A percentile compares a stretch with the other conserved stretches of the same genome.
phyloP scores from a whole-genome alignment of 2,113 vertebrate genomes.

The Ploceus nigricollis region DNA sequence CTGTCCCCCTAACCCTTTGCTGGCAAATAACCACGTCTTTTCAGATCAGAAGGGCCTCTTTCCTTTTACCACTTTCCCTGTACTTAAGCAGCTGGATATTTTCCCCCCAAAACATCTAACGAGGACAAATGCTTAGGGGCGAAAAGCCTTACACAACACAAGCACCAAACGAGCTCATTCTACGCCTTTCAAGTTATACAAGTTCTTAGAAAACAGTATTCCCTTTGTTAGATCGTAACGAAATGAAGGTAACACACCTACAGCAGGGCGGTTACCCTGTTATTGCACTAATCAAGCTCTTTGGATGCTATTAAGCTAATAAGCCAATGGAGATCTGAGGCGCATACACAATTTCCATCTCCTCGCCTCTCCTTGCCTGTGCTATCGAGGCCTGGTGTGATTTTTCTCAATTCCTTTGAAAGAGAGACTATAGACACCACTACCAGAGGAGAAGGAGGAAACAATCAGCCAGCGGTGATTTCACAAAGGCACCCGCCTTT shows the following conservation, averaged over 20 bases:
- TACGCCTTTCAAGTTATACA: constrained; percentile 58
- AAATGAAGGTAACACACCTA: constrained; percentile 55
- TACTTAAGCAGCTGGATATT: constrained; percentile 9
- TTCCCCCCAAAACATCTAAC: background rate
- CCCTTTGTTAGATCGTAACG: constrained; percentile 41
- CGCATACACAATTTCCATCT: constrained; percentile 2
- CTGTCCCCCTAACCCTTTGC: background rate
- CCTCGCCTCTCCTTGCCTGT: constrained; percentile 19
- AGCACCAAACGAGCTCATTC: constrained; percentile 39
- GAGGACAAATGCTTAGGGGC: constrained; percentile 51
- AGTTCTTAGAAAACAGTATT: constrained; percentile 61
- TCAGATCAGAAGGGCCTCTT: constrained; percentile 36
- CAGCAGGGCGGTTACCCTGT: constrained; percentile 41
- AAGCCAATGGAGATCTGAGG: constrained; percentile 60
- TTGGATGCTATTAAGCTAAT: constrained; percentile 65
- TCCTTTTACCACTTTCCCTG: constrained; percentile 17
- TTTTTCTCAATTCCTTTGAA: constrained; percentile 58
- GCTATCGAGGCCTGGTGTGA: constrained; percentile 52
- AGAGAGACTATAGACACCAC: background rate
- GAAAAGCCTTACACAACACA: constrained; percentile 47
- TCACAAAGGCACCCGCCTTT: constrained; percentile 25
- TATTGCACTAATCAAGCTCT: constrained; percentile 59
- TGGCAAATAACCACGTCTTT: background rate
- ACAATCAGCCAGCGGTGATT: constrained; percentile 36
- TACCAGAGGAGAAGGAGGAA: constrained; percentile 20